A percentile compares a stretch with the other conserved stretches of the same genome.
Evolutionary conservation across 2,888 invertebrate genomes (phyloP).

Genomic region (Mellilla xanthometata): DNA sequence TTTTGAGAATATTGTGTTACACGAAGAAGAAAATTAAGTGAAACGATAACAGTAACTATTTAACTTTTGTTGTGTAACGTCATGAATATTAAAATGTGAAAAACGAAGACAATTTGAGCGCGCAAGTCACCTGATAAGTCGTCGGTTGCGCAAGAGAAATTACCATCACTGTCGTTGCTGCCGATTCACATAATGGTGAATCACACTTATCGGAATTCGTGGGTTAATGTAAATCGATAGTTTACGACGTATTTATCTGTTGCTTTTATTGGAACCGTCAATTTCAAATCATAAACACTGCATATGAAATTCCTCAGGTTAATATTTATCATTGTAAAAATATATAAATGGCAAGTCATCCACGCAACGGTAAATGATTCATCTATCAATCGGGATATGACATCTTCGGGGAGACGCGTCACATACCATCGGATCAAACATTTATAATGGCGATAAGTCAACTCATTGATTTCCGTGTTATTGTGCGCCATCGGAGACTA

Average conservation of each 20-base stretch:
- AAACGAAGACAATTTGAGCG: constrained; percentile 27
- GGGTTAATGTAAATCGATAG: constrained; percentile 18
- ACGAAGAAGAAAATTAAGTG: constrained; percentile 31
- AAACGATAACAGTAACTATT: constrained; percentile 35
- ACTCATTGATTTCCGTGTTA: constrained; percentile 40
- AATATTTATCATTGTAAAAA: constrained; percentile 37
- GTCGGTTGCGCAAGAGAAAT: constrained; percentile 21
- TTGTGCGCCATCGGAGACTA: constrained; percentile 29
- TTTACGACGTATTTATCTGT: constrained; percentile 23
- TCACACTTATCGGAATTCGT: constrained; percentile 20
- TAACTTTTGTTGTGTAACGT: constrained; percentile 31
- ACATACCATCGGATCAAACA: constrained; percentile 49
- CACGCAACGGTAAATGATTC: constrained; percentile 51
- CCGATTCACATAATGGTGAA: constrained; percentile 22
- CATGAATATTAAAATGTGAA: constrained; percentile 32
- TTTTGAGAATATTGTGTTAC: constrained; percentile 30
- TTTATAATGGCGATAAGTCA: constrained; percentile 47
- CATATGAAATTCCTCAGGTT: constrained; percentile 39
- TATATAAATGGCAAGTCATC: constrained; percentile 61
- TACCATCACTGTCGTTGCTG: constrained; percentile 19
- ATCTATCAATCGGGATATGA: constrained; percentile 60
- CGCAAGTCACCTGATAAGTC: constrained; percentile 29
- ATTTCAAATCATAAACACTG: constrained; percentile 26
- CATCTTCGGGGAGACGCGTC: constrained; percentile 50
- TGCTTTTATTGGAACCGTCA: constrained; percentile 28